Base-by-base conservation (phyloP, 2,888 invertebrate genomes). In the Andrena bicolor region DNA sequence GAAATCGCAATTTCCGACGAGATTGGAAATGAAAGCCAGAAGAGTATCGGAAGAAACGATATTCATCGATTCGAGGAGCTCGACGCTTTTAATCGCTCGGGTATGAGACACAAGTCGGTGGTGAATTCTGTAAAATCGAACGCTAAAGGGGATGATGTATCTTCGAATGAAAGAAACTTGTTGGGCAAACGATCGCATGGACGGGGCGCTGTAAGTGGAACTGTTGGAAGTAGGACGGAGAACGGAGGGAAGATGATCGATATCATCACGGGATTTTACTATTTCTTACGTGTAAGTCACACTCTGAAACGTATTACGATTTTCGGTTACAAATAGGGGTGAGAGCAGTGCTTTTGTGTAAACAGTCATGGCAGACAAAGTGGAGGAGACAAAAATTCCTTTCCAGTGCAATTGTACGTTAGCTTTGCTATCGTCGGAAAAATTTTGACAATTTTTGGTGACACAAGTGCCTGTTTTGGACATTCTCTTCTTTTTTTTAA, bases 231-330 rank as follows among this genome's bases (percentile, higher is more conserved):
- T n/a, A 68, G 51, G 20, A 72, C 35, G 10, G 16, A 71, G 41
- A 66, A 72, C 60, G 61, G 41, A 32, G 26, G 41, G 41, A 81
- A 69, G 48, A 80, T 81, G 78, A 84, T 86, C 70, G 86, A 87
- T 51, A 72, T 82, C 35, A 48, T 84, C 60, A 74, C 82, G 20
- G 80, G 79, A 51, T 69, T 87, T 13, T 84, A 86, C 70, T 86
- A 81, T 73, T 72, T 81, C 26, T 72, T 81, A 30, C 84, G 84
- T 56, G 86, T 86, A 74, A 86, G 86, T 85, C 10, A 5, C 4
- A 23, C 56, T 32, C 16, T 58, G 56, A 23, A 26, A 26, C 10
- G 26, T 56, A 26, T 26, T 56, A 23, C 7, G 51, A 51, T 51
- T 20, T 20, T 56, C 23, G 23, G 20, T 41, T 41, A 16, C 16